Conservation (phyloP, 2,888 invertebrate species). For the Thelaira solivaga region DNA sequence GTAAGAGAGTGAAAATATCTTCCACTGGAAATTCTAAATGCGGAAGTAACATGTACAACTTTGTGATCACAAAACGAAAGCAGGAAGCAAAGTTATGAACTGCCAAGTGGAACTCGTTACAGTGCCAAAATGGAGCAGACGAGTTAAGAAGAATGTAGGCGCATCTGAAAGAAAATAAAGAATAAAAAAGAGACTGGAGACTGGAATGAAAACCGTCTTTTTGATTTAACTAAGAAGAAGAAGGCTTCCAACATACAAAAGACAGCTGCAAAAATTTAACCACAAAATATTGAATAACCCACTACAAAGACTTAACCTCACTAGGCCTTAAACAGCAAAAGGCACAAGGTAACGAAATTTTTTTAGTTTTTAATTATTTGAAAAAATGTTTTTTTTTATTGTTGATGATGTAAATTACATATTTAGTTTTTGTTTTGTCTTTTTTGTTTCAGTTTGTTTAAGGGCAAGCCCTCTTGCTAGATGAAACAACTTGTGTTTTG, state of each 20-base stretch:
- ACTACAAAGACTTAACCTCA: constrained; percentile 40
- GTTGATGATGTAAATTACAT: no score
- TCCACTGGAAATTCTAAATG: not conserved
- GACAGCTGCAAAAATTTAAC: constrained; percentile 7
- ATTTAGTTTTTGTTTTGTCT: not conserved
- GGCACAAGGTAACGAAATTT: constrained; percentile 38
- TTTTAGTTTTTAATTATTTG: no score
- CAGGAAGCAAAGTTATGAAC: not conserved
- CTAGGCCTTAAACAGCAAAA: constrained; percentile 28
- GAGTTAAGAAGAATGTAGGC: constrained; percentile 22
- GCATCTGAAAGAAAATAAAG: not conserved
- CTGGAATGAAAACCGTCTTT: constrained; percentile 55
- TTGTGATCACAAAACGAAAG: not conserved
- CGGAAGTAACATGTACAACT: constrained; percentile 4
- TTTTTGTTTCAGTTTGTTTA: constrained; percentile 35
- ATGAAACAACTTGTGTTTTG: not conserved
- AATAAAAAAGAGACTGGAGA: constrained; percentile 55
- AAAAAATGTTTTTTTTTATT: no score
- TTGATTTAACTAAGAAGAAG: constrained; percentile 23
- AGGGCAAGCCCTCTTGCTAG: not conserved
- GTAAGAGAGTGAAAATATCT: constrained; percentile 27
- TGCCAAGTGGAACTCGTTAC: constrained; percentile 31
- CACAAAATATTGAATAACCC: constrained; percentile 5
- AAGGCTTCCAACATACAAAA: not conserved
- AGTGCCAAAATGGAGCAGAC: constrained; percentile 49